phyloP scores from a whole-genome alignment of 2,888 invertebrate genomes.

The Mystacides longicornis region DNA sequence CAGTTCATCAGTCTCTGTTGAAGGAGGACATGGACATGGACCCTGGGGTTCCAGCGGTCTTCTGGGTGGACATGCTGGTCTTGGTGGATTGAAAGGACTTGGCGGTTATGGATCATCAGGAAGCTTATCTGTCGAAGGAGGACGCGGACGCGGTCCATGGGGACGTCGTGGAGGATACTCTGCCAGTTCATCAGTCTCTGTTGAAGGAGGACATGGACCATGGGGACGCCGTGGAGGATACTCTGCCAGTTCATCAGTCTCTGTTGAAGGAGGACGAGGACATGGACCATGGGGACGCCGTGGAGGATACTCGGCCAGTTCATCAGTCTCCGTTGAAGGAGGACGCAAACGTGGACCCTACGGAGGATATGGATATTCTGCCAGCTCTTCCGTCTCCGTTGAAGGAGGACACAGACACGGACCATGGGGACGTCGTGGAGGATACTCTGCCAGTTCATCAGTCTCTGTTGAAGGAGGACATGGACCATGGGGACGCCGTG shows the following conservation, averaged over 20 bases:
- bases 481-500: conserved; percentile 9
- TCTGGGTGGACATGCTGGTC: too few species aligned
- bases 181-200: background rate
- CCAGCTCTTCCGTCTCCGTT: conserved; percentile 4
- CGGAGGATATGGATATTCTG: background rate
- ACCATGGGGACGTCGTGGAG: conserved; percentile 11
- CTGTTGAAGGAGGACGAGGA: conserved; percentile 7
- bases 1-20: too few species aligned
- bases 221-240: conserved; percentile 6
- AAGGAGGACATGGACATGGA: too few species aligned
- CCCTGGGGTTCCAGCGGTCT: too few species aligned
- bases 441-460: background rate
- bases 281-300: conserved; percentile 6
- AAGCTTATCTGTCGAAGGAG: background rate
- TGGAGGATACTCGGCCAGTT: conserved; percentile 2
- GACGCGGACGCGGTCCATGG: background rate
- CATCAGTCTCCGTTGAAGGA: too few species aligned
- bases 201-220: conserved; percentile 7
- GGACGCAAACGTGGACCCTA: background rate
- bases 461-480: conserved; percentile 1
- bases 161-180: background rate
- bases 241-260: conserved; percentile 7
- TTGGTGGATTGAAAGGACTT: too few species aligned
- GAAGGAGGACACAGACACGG: conserved; percentile 5
- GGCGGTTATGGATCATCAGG: background rate